Conservation (phyloP, 1,140 invertebrate genomes). For the Drosophila kikkawai region DNA sequence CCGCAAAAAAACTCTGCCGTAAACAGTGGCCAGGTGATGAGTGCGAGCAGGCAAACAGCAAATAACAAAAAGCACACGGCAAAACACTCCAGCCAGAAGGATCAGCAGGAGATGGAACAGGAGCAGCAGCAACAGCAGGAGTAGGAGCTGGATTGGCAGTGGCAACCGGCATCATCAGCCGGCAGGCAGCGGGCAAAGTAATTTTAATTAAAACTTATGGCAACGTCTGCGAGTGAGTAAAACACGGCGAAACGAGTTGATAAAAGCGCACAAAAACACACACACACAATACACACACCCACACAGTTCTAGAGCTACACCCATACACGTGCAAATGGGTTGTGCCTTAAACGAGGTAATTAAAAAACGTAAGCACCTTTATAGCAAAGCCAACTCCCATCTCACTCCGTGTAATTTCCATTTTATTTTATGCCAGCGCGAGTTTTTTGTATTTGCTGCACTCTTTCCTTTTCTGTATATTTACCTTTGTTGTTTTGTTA, state of each 20-base stretch:
- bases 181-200: conserved; percentile 72
- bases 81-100: conserved; percentile 65
- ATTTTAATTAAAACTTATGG: conserved; percentile 83
- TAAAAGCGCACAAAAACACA: conserved; percentile 64
- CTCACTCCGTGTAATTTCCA: conserved; percentile 74
- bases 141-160: conserved; percentile 27
- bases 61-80: conserved; percentile 81
- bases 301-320: conserved; percentile 8
- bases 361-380: conserved; percentile 81
- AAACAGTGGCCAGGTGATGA: conserved; percentile 63
- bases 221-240: conserved; percentile 83
- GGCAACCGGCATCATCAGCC: conserved; percentile 53
- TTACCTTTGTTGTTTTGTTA: conserved; percentile 80
- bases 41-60: conserved; percentile 74
- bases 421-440: conserved; percentile 77
- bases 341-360: conserved; percentile 79
- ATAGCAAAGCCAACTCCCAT: conserved; percentile 51
- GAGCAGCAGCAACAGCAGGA: conserved; percentile 7
- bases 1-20: conserved; percentile 58
- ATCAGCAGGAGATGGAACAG: conserved; percentile 21
- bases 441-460: conserved; percentile 66
- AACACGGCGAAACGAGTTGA: conserved; percentile 82
- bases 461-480: conserved; percentile 59
- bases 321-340: conserved; percentile 38
- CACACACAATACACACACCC: background rate